Base-by-base conservation (phyloP, 2,797 vertebrate species). In the Cephalopachus bancanus region DNA sequence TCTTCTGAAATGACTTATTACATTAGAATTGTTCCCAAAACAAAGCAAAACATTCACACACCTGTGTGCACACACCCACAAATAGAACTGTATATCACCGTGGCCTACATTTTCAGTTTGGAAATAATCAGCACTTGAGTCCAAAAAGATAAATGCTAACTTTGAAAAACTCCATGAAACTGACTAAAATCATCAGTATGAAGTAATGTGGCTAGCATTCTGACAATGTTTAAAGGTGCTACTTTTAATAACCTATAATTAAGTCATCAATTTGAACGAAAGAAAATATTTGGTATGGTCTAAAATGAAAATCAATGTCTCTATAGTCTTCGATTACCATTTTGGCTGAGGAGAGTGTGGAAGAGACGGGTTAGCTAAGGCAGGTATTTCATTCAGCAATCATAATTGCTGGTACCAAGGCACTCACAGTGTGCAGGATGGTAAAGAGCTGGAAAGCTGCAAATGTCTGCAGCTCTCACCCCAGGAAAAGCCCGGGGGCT, bases 261-360 rank as follows among this genome's bases (percentile, higher is more conserved):
- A 90, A 65, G 67, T 5, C 0, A 0, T 93, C 90, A 57, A 53
- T 44, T 17, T 86, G 53, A 89, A 14, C 11, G 33, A 78, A 78
- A 97, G 49, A 14, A 59, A 86, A 90, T 16, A 91, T 75, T 90
- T 79, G 12, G 14, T 59, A 30, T 94, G 85, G 4, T 79, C 44
- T 91, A 64, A 95, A 97, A 96, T 79, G 93, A 96, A 96, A 95
- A 95, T 49, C 9, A 95, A 53, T 91, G 97, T 97, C 83, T 57
- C 62, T 5, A 0, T 17, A 55, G 28, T 81, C 91, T 85, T 98
- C 96, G 71, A 11, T 84, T 97, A 57, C 85, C 95, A 11, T 97
- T 98, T 97, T 97, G 94, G 51, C 69, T 89, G 57, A 71, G 88
- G 75, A 94, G 76, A 72, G 17, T 55, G 0, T n/a, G 11, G 26